Evolutionary conservation across 2,888 invertebrate species (phyloP), one percentile per base, ranked within the genome.

Genomic region (Leptinotarsa tumamoca): DNA sequence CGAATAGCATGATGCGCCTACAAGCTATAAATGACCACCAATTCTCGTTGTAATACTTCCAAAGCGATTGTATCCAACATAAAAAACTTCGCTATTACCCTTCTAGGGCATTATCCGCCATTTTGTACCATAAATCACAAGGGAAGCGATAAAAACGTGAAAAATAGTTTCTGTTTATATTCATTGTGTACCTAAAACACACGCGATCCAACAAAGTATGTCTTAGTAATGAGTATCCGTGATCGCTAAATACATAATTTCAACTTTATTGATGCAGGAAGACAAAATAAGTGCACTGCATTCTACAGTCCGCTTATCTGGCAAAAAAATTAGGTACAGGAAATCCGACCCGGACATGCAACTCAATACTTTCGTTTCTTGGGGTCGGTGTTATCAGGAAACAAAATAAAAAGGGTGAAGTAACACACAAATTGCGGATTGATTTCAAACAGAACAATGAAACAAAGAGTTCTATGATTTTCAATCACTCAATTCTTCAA

Each of bases 281-380:
- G 5, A 33, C 33, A 43, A 63, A 63, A 33, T 15, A n/a, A n/a
- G 63, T 63, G 63, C 18, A 43, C 23, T 54, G 54, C 4, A 23
- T 54, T 75, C 51, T 49, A 63, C 61, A 71, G 63, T 75, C 52
- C 52, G 61, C 61, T 17, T 69, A 15, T 43, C 17, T 17, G 52
- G 18, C 17, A 17, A 10, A n/a, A 33, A 58, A 73, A 33, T 61
- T 52, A 69, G 69, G 69, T 67, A 70, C 73, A 76, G 73, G 72
- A 76, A 73, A 66, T 54, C 23, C 17, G 50, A 68, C 67, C 21
- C 50, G 56, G n/a, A 63, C 71, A 27, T 54, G 68, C 54, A 68
- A 68, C 54, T 33, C 2, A 17, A 77, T 74, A 72, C 70, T 77
- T 73, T 68, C 76, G 66, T 68, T 61, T 71, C 70, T 68, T 67